phyloP scores from a whole-genome alignment of 2,113 vertebrate species.

The Menura novaehollandiae region DNA sequence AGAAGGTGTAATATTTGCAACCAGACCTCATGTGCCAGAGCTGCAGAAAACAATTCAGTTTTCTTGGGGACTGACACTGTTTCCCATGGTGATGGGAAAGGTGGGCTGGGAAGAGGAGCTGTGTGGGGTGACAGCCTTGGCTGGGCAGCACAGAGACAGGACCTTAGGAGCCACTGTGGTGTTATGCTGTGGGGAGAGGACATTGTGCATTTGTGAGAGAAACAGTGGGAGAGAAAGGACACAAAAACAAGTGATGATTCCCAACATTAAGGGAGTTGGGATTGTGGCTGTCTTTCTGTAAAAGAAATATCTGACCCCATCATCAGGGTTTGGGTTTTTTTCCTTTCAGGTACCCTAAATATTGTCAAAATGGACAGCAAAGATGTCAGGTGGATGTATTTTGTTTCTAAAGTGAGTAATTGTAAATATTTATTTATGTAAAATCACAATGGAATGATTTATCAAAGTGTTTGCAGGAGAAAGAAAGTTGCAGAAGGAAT shows the following conservation, averaged over 20 bases:
- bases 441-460: not conserved
- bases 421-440: not conserved
- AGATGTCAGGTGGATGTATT: not conserved
- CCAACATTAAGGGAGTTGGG: not conserved
- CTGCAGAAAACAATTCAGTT: not conserved
- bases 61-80: fast-evolving
- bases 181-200: fast-evolving
- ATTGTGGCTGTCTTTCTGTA: not conserved
- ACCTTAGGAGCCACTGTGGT: not conserved
- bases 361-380: not conserved
- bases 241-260: not conserved
- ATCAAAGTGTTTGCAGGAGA: not conserved
- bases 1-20: not conserved
- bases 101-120: not conserved
- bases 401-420: not conserved
- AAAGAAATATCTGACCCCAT: not conserved
- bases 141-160: not conserved
- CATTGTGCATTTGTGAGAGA: not conserved
- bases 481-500: not conserved
- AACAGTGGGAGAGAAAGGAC: not conserved
- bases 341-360: not conserved
- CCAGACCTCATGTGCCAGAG: not conserved
- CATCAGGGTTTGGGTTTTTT: not conserved
- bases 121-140: not conserved
- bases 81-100: fast-evolving